Conservation (phyloP, 2,113 vertebrate species). For the Myrmophylax atrothorax region DNA sequence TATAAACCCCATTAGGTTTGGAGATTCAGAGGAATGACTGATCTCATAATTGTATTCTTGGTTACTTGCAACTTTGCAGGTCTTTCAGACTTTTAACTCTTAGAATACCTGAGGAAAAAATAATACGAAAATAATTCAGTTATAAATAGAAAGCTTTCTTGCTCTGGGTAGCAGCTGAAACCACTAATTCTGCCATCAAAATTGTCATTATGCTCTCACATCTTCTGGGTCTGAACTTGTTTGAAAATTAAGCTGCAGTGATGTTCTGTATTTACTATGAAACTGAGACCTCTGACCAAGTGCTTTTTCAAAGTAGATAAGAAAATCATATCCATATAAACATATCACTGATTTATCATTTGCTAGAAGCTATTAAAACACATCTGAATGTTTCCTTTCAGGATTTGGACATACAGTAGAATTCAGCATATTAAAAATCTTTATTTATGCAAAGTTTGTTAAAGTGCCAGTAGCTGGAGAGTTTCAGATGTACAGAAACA, state of each 20-base stretch:
- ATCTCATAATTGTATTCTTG: background rate
- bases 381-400: background rate
- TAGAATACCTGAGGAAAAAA: background rate
- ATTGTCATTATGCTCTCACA: background rate
- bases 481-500: background rate
- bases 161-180: background rate
- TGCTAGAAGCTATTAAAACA: background rate
- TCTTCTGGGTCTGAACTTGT: background rate
- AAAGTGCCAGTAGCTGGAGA: background rate
- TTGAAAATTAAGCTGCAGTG: background rate
- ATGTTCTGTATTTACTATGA: background rate
- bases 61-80: background rate
- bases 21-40: background rate
- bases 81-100: background rate
- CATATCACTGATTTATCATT: background rate
- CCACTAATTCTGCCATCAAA: background rate
- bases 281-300: background rate
- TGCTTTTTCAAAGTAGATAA: background rate
- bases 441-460: background rate
- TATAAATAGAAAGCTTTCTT: background rate
- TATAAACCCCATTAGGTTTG: background rate
- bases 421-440: background rate
- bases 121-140: background rate
- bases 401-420: background rate
- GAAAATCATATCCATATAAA: background rate